phyloP scores from a whole-genome alignment of 2,888 invertebrate genomes.

The Fragum sueziense region DNA sequence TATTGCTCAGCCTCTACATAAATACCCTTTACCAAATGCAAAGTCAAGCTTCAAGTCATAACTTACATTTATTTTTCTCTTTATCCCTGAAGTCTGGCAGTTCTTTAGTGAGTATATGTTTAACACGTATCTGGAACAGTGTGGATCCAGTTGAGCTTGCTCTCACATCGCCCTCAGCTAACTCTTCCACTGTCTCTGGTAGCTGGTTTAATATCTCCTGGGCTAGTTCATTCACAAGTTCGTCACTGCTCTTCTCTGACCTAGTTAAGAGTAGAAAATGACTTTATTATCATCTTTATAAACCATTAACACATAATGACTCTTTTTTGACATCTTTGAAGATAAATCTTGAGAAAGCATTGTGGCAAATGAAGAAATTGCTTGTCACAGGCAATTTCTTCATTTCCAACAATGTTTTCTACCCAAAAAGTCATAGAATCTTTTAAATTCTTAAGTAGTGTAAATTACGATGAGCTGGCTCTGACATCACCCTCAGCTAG shows the following conservation, averaged over 20 bases:
- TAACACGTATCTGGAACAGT: conserved; percentile 58
- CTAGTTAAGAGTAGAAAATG: conserved; percentile 53
- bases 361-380: neutral
- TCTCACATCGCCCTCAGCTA: conserved; percentile 63
- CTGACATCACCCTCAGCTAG: conserved; percentile 62
- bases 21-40: no score
- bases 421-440: no score
- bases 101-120: conserved; percentile 64
- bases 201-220: conserved; percentile 86
- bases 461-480: conserved; percentile 39
- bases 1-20: no score
- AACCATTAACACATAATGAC: neutral
- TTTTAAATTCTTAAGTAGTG: conserved; percentile 50
- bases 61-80: conserved; percentile 69
- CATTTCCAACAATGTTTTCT: neutral
- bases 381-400: neutral
- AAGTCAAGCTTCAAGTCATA: no score
- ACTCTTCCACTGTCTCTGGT: conserved; percentile 75
- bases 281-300: neutral
- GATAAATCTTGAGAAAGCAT: neutral
- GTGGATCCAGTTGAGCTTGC: conserved; percentile 37
- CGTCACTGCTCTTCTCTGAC: conserved; percentile 87
- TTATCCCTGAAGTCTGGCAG: conserved; percentile 68
- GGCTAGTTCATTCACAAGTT: conserved; percentile 89
- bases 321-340: neutral